Evolutionary conservation across 2,797 vertebrate genomes (phyloP), one percentile per base, ranked within the genome.

Genomic region (Delichon dasypus): DNA sequence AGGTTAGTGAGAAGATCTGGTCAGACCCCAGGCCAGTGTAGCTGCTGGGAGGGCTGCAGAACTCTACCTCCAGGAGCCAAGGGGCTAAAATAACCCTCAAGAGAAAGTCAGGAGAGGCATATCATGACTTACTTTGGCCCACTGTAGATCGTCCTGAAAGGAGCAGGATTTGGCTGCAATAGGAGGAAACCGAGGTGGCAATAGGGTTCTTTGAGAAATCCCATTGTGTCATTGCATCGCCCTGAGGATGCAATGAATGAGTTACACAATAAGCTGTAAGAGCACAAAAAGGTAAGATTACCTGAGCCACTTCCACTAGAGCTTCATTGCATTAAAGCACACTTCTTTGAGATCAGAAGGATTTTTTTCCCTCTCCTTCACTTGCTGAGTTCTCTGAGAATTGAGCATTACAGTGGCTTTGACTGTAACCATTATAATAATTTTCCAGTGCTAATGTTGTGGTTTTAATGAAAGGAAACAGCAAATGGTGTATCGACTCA

Each of bases 391-490:
- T 96, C 60, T 78, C 87, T 91, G 93, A 95, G 94, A 94, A 94
- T 84, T 93, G 71, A 93, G 66, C 94, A 94, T 96, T 98, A 97
- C 98, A 98, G 98, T 98, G 98, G 98, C 98, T 98, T 98, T 98
- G 98, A 98, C 98, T 98, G 96, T 98, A 98, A 98, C 98, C 97
- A 98, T 97, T 97, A 97, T 98, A 98, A 98, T 97, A 96, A 97
- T 98, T 98, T 98, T 98, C 97, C 97, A 97, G 97, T 95, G 96
- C 97, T 98, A 98, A 98, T 93, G 97, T 98, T 98, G 97, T 98
- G 98, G 98, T 98, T 97, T 97, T 98, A 98, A 98, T 98, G 97
- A 98, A 98, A 98, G 98, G 98, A 98, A 98, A 98, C 97, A 97
- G 97, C 90, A 97, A 98, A 98, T 97, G 96, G 96, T 98, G 97